Conservation (phyloP, 2,888 invertebrate genomes). For the Drosophila recens region DNA sequence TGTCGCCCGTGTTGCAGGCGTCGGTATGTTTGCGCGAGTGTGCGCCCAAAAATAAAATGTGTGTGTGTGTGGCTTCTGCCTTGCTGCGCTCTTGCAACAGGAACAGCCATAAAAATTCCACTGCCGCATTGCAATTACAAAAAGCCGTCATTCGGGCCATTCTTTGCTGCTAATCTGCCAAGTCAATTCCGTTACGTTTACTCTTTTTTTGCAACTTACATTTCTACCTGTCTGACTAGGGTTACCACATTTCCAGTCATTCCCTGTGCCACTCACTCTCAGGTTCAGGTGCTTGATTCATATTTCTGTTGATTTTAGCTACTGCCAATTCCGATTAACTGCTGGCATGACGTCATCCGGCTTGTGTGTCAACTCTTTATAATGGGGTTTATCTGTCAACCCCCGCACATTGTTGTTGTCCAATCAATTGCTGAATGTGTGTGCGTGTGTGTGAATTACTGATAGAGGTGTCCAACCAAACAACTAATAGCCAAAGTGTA, state of each 20-base stretch:
- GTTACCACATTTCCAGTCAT: constrained; percentile 46
- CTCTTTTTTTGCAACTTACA: constrained; percentile 17
- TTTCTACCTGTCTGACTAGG: constrained; percentile 40
- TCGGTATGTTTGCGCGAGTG: constrained; percentile 33
- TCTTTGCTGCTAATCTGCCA: constrained; percentile 52
- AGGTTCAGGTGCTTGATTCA: constrained; percentile 42
- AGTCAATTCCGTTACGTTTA: constrained; percentile 39
- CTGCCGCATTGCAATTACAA: constrained; percentile 58
- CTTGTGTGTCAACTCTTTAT: constrained; percentile 51
- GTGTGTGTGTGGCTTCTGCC: constrained; percentile 36
- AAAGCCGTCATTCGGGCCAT: constrained; percentile 11
- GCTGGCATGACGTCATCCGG: constrained; percentile 67
- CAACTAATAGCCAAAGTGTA: constrained; percentile 29
- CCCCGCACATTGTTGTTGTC: constrained; percentile 61
- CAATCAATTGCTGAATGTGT: constrained; percentile 26
- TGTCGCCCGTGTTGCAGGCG: constrained; percentile 57
- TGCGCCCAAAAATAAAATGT: constrained; percentile 73
- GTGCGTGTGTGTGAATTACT: constrained; percentile 18
- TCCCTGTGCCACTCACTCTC: constrained; percentile 37
- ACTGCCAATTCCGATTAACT: constrained; percentile 35
- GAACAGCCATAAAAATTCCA: constrained; percentile 69
- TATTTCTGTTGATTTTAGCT: constrained; percentile 31
- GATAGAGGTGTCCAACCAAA: constrained; percentile 56
- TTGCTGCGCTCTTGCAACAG: constrained; percentile 59
- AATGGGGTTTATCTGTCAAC: constrained; percentile 61